A percentile compares a stretch with the other conserved stretches of the same genome.
Evolutionary conservation across 2,888 invertebrate species (phyloP).

Genomic region (Napeogenes sylphis): DNA sequence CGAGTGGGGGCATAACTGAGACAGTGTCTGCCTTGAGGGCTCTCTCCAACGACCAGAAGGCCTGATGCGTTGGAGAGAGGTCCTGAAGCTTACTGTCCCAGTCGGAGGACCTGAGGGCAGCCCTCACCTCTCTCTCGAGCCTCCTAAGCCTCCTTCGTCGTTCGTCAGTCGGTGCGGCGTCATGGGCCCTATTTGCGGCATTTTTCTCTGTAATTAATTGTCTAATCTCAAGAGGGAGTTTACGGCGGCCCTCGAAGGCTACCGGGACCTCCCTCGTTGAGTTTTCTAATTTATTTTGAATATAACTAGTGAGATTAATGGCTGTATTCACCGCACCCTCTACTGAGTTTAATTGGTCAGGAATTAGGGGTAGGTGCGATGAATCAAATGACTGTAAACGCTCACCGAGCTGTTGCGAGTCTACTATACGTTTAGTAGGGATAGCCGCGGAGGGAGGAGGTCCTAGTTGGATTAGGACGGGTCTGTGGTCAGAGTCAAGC

Average conservation of each 20-base stretch:
- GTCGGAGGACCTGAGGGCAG: background rate
- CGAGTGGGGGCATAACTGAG: background rate
- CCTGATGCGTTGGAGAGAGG: background rate
- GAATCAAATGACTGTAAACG: background rate
- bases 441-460: background rate
- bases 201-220: background rate
- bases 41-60: background rate
- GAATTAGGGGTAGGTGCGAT: background rate
- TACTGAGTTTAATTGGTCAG: background rate
- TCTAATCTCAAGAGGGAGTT: background rate
- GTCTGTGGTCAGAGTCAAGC: no score
- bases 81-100: background rate
- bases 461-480: no score
- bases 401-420: background rate
- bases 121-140: background rate
- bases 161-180: background rate
- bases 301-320: background rate
- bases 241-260: background rate
- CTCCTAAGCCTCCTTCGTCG: background rate
- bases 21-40: background rate
- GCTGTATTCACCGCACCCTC: background rate
- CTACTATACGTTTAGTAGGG: background rate
- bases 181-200: constrained; percentile 1
- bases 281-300: background rate
- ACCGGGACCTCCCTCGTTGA: background rate